Conservation (phyloP, 2,888 invertebrate genomes). For the Trichacis sp. region DNA sequence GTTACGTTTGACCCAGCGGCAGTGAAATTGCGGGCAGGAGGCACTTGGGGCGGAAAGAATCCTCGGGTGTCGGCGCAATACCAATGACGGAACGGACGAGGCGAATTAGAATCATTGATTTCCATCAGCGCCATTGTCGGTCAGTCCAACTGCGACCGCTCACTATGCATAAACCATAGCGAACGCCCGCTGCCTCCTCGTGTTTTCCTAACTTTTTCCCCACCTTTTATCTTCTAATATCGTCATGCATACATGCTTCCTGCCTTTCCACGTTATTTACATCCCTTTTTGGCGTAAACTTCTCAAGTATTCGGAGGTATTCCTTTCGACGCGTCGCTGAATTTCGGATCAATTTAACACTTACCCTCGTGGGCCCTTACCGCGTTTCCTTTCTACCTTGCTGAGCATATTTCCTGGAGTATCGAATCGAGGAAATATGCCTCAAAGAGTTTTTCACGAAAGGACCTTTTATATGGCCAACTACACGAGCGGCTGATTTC, state of each 20-base stretch:
- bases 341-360: slow-evolving; percentile 58
- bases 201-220: too few relatives aligned
- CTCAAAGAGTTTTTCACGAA: slow-evolving; percentile 55
- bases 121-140: slow-evolving; percentile 68
- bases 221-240: too few relatives aligned
- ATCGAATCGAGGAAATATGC: slow-evolving; percentile 44
- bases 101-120: slow-evolving; percentile 61
- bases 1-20: slow-evolving; percentile 61
- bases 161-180: not conserved
- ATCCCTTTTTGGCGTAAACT: too few relatives aligned
- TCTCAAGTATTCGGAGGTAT: not conserved
- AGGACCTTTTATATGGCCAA: slow-evolving; percentile 37
- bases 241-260: too few relatives aligned
- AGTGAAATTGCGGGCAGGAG: slow-evolving; percentile 64
- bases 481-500: slow-evolving; percentile 38
- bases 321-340: slow-evolving; percentile 22
- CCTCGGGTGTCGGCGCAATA: slow-evolving; percentile 53
- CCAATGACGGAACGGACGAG: slow-evolving; percentile 47
- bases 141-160: slow-evolving; percentile 39
- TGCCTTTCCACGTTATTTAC: too few relatives aligned
- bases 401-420: slow-evolving; percentile 48
- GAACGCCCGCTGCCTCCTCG: too few relatives aligned
- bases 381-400: slow-evolving; percentile 52
- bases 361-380: slow-evolving; percentile 48
- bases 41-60: slow-evolving; percentile 62